Evolutionary conservation across 2,113 vertebrate species (phyloP), one percentile per base, ranked within the genome.

Genomic region (Acrocephalus arundinaceus): DNA sequence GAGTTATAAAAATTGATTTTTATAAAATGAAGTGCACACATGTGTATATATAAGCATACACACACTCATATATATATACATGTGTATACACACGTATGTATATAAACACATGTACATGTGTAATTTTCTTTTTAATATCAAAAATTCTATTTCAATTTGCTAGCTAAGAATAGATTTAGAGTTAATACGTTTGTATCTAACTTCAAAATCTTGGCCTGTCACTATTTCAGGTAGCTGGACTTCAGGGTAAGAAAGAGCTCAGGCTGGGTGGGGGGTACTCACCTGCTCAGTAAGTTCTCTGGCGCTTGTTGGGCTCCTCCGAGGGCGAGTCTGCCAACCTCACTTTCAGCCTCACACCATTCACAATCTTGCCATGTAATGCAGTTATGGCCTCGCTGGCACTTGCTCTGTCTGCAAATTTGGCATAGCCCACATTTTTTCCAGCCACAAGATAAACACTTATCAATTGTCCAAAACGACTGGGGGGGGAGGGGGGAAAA

Each of bases 301-400:
- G 98, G 6, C 99, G 98, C 87, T 99, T 99, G 90, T 99, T 99
- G 8, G 99, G 98, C 62, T 99, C 99, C 92, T 99, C 99, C 20
- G 98, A 97, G 46, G 99, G 99, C 0, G 99, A 99, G 93, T 99
- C 99, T 16, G 99, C 99, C 92, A 99, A 65, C 98, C 99, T 99
- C 91, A 99, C 99, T 96, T 99, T 99, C 96, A 99, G 98, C 94
- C 98, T 99, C 27, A 99, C 98, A 1, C 99, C 99, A 10, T 99
- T 99, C 39, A 99, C 98, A 25, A 98, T 97, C 82, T 98, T 99
- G 6, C 99, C 98, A 65, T 99, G 98, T 21, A 99, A 97, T 3
- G 96, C 96, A 4, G 98, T 97, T 97, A 99, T 98, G 78, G 99
- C 99, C 9, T 99, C 99, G 2, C 98, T 98, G 19, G 99, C 99